Conservation (phyloP, 2,113 vertebrate species). For the Odocoileus hemionus region DNA sequence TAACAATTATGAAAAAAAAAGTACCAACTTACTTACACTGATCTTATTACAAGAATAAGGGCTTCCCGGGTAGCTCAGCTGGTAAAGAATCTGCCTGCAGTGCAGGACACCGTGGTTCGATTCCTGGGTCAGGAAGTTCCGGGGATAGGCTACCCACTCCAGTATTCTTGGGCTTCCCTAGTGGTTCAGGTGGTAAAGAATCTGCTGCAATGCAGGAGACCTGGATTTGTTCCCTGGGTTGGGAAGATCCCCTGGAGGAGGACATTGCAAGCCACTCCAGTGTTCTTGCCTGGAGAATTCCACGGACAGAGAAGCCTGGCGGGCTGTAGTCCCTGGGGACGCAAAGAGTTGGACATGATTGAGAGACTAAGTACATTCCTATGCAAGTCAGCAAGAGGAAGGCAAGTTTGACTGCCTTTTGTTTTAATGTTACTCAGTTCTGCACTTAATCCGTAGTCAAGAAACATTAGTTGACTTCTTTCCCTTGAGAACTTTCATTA, state of each 20-base stretch:
- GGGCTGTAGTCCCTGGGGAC: not conserved
- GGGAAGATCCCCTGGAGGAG: not conserved
- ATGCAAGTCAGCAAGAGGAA: not conserved
- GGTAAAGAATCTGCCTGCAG: not conserved
- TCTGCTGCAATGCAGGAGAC: not conserved
- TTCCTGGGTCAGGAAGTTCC: not conserved
- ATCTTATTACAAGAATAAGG: not conserved
- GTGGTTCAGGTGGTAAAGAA: not conserved
- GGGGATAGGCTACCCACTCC: not conserved
- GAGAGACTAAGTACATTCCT: not conserved
- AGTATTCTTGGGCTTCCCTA: not conserved
- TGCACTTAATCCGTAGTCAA: not conserved
- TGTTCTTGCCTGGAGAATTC: not conserved
- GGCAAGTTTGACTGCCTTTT: not conserved
- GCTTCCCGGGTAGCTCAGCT: not conserved
- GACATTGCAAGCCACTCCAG: not conserved
- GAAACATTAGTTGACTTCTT: not conserved
- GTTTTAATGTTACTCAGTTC: not conserved
- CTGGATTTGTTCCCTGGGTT: not conserved
- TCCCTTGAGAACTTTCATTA: not conserved
- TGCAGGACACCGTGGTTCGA: not conserved
- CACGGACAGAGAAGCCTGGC: not conserved
- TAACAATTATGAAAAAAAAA: not conserved
- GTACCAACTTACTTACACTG: not conserved
- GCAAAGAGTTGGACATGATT: not conserved